Percentiles rank a stretch among this genome's conserved stretches.
phyloP scores from a whole-genome alignment of 1,140 invertebrate genomes.

The Calephelis nemesis region DNA sequence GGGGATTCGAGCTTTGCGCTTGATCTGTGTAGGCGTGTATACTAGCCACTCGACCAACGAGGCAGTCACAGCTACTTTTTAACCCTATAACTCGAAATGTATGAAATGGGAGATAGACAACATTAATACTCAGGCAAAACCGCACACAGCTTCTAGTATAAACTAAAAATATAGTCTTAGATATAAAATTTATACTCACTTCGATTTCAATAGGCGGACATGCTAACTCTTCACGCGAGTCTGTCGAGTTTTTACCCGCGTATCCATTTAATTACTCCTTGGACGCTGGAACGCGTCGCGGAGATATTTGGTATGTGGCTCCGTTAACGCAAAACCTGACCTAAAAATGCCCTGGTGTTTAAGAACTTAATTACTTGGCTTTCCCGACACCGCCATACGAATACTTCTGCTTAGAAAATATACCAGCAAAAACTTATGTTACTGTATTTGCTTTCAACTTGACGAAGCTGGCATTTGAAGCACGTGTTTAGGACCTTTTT shows the following conservation, averaged over 20 bases:
- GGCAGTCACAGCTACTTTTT: too few relatives aligned
- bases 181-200: background rate
- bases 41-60: too few relatives aligned
- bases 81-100: too few relatives aligned
- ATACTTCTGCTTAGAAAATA: slow-evolving; percentile 11
- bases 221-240: slow-evolving; percentile 36
- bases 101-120: too few relatives aligned
- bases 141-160: too few relatives aligned
- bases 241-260: slow-evolving; percentile 59
- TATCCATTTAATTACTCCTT: slow-evolving; percentile 66
- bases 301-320: slow-evolving; percentile 49
- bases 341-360: slow-evolving; percentile 44
- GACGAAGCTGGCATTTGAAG: background rate
- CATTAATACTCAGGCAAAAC: too few relatives aligned
- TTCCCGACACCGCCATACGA: slow-evolving; percentile 22
- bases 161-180: too few relatives aligned
- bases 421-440: background rate
- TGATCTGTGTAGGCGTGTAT: too few relatives aligned
- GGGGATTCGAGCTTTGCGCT: too few relatives aligned
- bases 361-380: slow-evolving; percentile 55
- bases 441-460: background rate
- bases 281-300: slow-evolving; percentile 48
- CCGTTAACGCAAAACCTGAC: slow-evolving; percentile 39
- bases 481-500: background rate
- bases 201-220: background rate